These are phyloP conservation scores for roundworm (Caenorhabditis elegans) DNA, from an alignment of 1,140 invertebrate species.

Conservation along the genomic window DNA sequence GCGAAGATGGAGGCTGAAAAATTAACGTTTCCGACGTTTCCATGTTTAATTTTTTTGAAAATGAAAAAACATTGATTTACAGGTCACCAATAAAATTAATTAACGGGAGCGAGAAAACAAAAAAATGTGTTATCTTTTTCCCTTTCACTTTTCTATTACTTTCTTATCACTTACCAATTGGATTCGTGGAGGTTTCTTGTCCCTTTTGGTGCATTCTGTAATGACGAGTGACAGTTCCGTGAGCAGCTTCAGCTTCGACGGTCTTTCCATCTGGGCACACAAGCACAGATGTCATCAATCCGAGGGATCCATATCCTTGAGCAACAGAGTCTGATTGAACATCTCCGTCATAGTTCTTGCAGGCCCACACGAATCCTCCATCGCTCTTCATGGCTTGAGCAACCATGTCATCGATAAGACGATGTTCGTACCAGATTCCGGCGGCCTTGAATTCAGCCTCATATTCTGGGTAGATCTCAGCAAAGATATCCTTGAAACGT, in stretches of 20 bases:
- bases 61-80: too few species aligned
- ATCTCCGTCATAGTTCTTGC: slow-evolving; percentile 97
- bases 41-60: too few species aligned
- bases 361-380: slow-evolving; percentile 97
- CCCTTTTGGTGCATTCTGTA: slow-evolving; percentile 89
- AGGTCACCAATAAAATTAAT: too few species aligned
- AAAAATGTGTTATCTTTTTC: too few species aligned
- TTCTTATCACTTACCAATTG: slow-evolving; percentile 74
- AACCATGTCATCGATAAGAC: slow-evolving; percentile 98
- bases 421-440: slow-evolving; percentile 92
- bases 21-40: too few species aligned
- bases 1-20: slow-evolving; percentile 89
- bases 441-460: slow-evolving; percentile 81
- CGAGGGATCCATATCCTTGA: slow-evolving; percentile 82
- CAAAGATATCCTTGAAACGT: slow-evolving; percentile 97
- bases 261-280: slow-evolving; percentile 93
- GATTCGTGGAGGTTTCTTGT: slow-evolving; percentile 95
- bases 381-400: slow-evolving; percentile 96
- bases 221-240: slow-evolving; percentile 93
- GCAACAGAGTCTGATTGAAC: slow-evolving; percentile 96
- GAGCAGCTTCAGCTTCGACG: slow-evolving; percentile 92
- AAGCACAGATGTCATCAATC: slow-evolving; percentile 91
- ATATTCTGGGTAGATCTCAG: slow-evolving; percentile 91
- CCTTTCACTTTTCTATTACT: too few species aligned
- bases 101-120: too few species aligned